Percentiles rank a stretch among this genome's conserved stretches.
Conservation (phyloP, 1,140 invertebrate genomes). For the Scylla paramamosain region DNA sequence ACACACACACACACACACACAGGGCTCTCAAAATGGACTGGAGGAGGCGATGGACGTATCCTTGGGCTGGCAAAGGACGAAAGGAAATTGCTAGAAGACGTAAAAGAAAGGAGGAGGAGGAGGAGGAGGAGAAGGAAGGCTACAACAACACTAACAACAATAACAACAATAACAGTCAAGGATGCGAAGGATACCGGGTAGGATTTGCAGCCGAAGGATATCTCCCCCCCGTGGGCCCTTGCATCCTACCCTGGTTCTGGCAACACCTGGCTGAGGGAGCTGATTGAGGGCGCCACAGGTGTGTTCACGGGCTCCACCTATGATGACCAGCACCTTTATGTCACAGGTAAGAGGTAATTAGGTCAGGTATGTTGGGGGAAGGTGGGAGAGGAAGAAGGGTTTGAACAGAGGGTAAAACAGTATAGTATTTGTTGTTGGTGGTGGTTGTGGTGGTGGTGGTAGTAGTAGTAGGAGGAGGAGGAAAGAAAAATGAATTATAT, state of each 20-base stretch:
- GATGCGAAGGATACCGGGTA: not conserved
- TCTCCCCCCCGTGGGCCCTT: conserved; percentile 77
- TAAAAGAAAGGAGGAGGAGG: not conserved
- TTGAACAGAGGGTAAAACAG: not conserved
- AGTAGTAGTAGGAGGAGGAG: no score
- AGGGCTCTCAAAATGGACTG: not conserved
- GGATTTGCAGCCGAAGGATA: not conserved
- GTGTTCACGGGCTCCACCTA: conserved; percentile 79
- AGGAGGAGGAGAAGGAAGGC: not conserved
- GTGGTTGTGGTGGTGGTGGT: no score
- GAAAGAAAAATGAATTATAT: no score
- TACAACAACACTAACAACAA: not conserved
- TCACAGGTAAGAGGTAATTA: conserved; percentile 35
- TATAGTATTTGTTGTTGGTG: no score
- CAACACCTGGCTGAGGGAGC: conserved; percentile 79
- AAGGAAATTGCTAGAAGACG: not conserved
- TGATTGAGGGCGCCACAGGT: conserved; percentile 79
- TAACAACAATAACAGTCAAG: not conserved
- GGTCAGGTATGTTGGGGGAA: not conserved
- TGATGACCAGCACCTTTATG: conserved; percentile 76
- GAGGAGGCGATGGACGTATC: not conserved
- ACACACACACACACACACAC: not conserved
- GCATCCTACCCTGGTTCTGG: conserved; percentile 79
- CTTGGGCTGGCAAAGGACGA: not conserved
- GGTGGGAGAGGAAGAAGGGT: not conserved